These are phyloP conservation scores for Alexandromys fortis DNA, from an alignment of 2,113 vertebrate species.

Conservation along the genomic window DNA sequence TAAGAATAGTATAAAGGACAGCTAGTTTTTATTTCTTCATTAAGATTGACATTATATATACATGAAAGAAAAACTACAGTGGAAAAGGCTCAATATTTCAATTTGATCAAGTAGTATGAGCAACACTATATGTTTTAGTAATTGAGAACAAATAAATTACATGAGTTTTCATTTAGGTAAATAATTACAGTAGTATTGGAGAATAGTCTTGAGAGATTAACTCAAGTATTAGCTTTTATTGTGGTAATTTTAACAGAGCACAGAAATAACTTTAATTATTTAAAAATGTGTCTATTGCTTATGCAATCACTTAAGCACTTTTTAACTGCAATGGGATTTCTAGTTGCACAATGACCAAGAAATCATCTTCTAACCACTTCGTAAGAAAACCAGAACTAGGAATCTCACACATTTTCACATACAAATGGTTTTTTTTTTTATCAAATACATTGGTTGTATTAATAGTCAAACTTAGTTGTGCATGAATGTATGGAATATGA, in stretches of 20 bases:
- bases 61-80: not conserved
- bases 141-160: slow-evolving; percentile 13
- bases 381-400: not conserved
- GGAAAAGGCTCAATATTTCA: not conserved
- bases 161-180: not conserved
- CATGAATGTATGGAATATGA: not conserved
- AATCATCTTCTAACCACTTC: slow-evolving; percentile 13
- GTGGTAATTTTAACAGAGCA: slow-evolving; percentile 51
- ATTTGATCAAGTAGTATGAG: not conserved
- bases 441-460: slow-evolving; percentile 7
- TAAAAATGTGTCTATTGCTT: slow-evolving; percentile 19
- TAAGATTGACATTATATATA: slow-evolving; percentile 13
- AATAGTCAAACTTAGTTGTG: not conserved
- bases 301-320: slow-evolving; percentile 18
- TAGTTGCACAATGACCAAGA: not conserved
- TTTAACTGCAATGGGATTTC: slow-evolving; percentile 16
- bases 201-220: not conserved
- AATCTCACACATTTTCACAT: not conserved
- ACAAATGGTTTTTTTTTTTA: not conserved
- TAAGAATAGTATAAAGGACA: not conserved
- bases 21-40: slow-evolving; percentile 22
- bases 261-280: slow-evolving; percentile 52
- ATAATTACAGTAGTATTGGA: not conserved
- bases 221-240: slow-evolving; percentile 32
- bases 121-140: not conserved